These are phyloP conservation scores for Brachionus koreanus DNA, from an alignment of 1,140 invertebrate species.

Conservation along the genomic window DNA sequence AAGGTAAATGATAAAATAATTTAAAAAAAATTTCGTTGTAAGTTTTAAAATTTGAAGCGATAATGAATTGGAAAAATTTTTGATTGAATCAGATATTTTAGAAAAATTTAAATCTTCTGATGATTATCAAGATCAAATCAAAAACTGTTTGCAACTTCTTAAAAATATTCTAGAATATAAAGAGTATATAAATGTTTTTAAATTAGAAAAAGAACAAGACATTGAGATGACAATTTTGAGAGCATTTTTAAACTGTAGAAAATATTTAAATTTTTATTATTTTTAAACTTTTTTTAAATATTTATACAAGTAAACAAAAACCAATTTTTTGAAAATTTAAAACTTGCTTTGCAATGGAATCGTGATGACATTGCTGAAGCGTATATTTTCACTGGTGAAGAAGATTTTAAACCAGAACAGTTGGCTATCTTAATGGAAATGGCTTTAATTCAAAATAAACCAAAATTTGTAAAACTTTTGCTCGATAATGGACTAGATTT, in stretches of 20 bases:
- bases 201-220: constrained; percentile 5
- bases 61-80: not conserved
- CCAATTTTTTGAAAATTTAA: constrained; percentile 44
- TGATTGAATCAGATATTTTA: not conserved
- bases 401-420: constrained; percentile 40
- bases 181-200: constrained; percentile 18
- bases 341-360: constrained; percentile 47
- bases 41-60: not conserved
- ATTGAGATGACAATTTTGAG: constrained; percentile 34
- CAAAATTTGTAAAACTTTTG: constrained; percentile 92
- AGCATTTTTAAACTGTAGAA: constrained; percentile 33
- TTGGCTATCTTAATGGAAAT: constrained; percentile 63
- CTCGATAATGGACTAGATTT: constrained; percentile 95
- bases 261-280: not conserved
- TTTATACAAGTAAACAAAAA: constrained; percentile 29
- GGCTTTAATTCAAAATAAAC: constrained; percentile 86
- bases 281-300: not conserved
- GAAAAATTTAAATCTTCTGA: not conserved
- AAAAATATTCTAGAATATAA: not conserved
- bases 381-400: constrained; percentile 47
- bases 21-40: not conserved
- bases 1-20: not conserved
- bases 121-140: not conserved
- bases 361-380: constrained; percentile 46
- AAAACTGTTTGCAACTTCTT: not conserved